These are phyloP conservation scores for Trachelus iudaicus DNA, from an alignment of 2,888 invertebrate genomes.

Conservation along the genomic window DNA sequence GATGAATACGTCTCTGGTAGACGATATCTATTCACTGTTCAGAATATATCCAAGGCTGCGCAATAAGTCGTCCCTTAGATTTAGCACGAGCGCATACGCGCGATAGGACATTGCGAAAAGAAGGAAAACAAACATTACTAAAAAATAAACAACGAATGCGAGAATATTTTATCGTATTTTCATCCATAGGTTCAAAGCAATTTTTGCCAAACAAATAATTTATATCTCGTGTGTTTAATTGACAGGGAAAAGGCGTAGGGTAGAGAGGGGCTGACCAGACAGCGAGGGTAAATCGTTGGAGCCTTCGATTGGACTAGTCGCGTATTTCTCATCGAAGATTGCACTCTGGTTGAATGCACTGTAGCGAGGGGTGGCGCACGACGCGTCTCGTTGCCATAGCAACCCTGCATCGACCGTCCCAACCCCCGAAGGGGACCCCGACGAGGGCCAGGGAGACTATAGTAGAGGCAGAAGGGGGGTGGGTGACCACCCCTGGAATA, in stretches of 20 bases:
- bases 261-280: neutral
- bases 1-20: neutral
- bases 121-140: neutral
- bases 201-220: neutral
- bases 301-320: neutral
- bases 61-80: neutral
- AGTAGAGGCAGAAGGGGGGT: conserved; percentile 18
- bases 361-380: conserved; percentile 68
- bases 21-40: neutral
- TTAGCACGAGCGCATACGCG: too few species aligned
- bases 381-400: conserved; percentile 68
- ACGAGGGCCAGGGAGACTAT: conserved; percentile 38
- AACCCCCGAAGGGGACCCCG: conserved; percentile 49
- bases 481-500: conserved; percentile 46
- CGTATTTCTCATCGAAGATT: conserved; percentile 53
- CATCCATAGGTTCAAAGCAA: neutral
- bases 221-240: neutral
- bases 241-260: neutral
- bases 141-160: neutral
- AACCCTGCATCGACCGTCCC: conserved; percentile 70
- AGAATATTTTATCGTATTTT: conserved; percentile 31
- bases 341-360: conserved; percentile 64
- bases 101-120: conserved; percentile 14
- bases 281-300: neutral
- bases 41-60: neutral